phyloP scores from a whole-genome alignment of 2,888 invertebrate species.

The Congeria kusceri region DNA sequence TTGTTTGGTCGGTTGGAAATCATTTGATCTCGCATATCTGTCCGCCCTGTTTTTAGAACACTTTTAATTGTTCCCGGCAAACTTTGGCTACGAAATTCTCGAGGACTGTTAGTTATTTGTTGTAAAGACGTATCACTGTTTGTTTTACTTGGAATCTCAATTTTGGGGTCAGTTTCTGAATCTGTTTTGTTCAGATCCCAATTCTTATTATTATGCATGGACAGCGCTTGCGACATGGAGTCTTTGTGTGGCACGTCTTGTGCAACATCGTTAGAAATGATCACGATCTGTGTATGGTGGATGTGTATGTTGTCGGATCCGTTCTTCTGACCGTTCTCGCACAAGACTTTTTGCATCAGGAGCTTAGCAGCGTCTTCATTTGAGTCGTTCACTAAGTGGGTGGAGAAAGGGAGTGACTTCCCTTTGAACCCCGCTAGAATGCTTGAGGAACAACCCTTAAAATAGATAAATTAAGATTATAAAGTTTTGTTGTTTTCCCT shows the following conservation, averaged over 20 bases:
- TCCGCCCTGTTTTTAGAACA: constrained; percentile 47
- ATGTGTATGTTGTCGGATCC: constrained; percentile 10
- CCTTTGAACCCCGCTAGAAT: constrained; percentile 1
- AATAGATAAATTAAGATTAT: background rate
- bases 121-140: too few species aligned
- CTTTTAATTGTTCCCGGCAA: constrained; percentile 49
- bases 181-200: background rate
- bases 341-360: background rate
- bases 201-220: background rate
- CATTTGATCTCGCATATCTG: constrained; percentile 36
- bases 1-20: constrained; percentile 57
- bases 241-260: background rate
- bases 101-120: background rate
- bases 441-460: constrained; percentile 58
- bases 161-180: background rate
- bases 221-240: background rate
- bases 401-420: too few species aligned
- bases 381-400: too few species aligned
- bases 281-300: constrained; percentile 35
- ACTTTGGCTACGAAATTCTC: constrained; percentile 3
- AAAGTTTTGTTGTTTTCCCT: too few species aligned
- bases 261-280: constrained; percentile 26
- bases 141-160: too few species aligned
- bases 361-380: background rate
- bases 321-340: background rate